These are phyloP conservation scores for Phalloptychus januarius DNA, from an alignment of 2,797 vertebrate species.

Conservation along the genomic window DNA sequence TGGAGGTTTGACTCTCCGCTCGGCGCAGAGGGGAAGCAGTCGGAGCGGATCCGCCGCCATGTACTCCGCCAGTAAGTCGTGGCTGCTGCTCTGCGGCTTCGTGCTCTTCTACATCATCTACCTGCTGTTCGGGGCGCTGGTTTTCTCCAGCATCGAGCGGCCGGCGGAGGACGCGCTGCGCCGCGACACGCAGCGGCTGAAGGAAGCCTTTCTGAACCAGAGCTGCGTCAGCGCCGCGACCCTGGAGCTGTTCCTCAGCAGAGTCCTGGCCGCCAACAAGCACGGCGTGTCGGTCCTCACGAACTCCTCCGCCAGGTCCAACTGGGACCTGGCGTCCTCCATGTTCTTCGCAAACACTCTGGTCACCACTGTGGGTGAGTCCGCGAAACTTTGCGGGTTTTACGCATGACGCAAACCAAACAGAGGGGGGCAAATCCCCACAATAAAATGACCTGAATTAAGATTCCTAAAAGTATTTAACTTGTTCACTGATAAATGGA, in stretches of 20 bases:
- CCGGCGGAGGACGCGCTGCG: constrained; percentile 84
- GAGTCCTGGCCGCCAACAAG: constrained; percentile 83
- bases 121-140: constrained; percentile 85
- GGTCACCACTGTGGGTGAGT: constrained; percentile 92
- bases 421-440: too few relatives aligned
- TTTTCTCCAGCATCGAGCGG: constrained; percentile 87
- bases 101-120: constrained; percentile 82
- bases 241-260: constrained; percentile 82
- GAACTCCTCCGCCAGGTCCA: constrained; percentile 75
- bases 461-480: not conserved
- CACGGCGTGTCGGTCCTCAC: constrained; percentile 82
- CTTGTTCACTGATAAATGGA: too few relatives aligned
- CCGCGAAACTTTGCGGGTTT: not conserved
- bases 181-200: constrained; percentile 78
- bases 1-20: constrained; percentile 16
- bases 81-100: constrained; percentile 79
- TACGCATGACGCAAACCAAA: constrained; percentile 10
- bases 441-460: not conserved
- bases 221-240: constrained; percentile 83
- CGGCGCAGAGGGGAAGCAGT: not conserved
- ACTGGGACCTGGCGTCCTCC: constrained; percentile 90
- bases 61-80: constrained; percentile 71
- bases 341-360: constrained; percentile 93
- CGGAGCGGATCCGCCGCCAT: constrained; percentile 48
- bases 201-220: constrained; percentile 79